Evolutionary conservation across 2,113 vertebrate genomes (phyloP), one percentile per base, ranked within the genome.

Genomic region (Sterrhoptilus dennistouni): DNA sequence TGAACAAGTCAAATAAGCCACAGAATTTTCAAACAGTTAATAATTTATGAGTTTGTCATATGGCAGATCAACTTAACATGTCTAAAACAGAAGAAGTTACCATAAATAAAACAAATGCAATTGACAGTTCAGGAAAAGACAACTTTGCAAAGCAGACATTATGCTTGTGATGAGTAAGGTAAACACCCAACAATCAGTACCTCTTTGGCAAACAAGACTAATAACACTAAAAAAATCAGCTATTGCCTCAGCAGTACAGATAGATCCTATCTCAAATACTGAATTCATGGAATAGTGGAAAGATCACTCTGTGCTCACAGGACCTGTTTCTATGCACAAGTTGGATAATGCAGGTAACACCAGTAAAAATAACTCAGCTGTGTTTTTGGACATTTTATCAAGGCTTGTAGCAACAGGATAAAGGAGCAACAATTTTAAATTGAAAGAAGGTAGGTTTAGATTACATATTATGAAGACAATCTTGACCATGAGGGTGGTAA

Each of bases 1-100:
- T 85, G 97, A 98, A 98, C 95, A 98, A 97, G 97, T 97, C 90
- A 97, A 95, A 87, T 98, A 96, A 98, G 96, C 92, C 80, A 96
- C 64, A 95, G 45, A 81, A 86, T 85, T 85, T 93, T 96, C 83
- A 72, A 53, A 92, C 24, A 68, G 15, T 81, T 79, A 91, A 93
- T 42, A 0, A 68, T 35, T 80, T 93, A 7, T 31, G 40, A 69
- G 15, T 82, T 87, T 93, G 74, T 94, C 50, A 90, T 33, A 90
- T 2, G 36, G 47, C 61, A 93, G 53, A 61, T 70, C 45, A 85
- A 76, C n/a, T 89, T 82, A 86, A 83, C 31, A 63, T 29, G 59
- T 64, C 81, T 95, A 93, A 71, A 92, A 45, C 42, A 77, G 40
- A 66, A 77, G 54, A 14, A 8, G 6, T 75, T 88, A 75, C 8